Conservation (phyloP, 2,113 vertebrate species). For the Copsychus sechellarum region DNA sequence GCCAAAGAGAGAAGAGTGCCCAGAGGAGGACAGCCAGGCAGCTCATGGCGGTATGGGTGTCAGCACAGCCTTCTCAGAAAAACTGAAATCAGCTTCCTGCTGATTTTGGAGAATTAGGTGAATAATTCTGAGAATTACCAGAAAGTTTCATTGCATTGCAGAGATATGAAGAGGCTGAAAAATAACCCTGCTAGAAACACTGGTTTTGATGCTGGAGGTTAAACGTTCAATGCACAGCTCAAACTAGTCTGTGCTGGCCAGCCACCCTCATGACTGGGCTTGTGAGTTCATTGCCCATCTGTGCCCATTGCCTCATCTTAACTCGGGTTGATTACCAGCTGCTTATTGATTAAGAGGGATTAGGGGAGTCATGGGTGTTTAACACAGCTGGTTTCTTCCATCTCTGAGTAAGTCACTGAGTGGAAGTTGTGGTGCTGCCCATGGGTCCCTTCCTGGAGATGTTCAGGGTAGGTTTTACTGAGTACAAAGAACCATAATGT, state of each 20-base stretch:
- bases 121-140: background rate
- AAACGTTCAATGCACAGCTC: fast-evolving
- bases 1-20: background rate
- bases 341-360: background rate
- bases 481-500: background rate
- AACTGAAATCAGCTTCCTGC: background rate
- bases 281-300: background rate
- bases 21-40: background rate
- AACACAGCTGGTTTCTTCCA: background rate
- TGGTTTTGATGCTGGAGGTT: background rate
- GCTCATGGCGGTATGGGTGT: fast-evolving
- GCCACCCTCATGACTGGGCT: background rate
- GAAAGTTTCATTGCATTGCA: background rate
- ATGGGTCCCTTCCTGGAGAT: background rate
- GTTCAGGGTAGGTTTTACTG: background rate
- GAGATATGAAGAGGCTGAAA: background rate
- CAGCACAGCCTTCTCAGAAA: background rate
- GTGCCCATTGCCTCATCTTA: background rate
- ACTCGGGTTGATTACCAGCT: background rate
- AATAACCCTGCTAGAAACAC: background rate
- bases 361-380: background rate
- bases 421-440: background rate
- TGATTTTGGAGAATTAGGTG: background rate
- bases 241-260: fast-evolving
- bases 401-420: background rate